Conservation (phyloP, 2,797 vertebrate genomes). For the Dryobates pubescens region DNA sequence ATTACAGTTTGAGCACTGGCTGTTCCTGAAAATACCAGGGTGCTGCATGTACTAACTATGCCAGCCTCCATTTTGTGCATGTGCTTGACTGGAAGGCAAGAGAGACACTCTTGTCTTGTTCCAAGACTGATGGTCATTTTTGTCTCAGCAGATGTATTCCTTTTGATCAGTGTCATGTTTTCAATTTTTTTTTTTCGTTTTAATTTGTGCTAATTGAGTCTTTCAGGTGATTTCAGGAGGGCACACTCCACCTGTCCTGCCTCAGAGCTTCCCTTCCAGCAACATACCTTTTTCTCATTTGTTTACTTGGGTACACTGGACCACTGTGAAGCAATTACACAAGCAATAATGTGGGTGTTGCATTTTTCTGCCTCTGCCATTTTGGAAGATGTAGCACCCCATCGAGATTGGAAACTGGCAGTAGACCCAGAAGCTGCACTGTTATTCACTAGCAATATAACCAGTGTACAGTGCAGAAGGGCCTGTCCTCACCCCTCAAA, state of each 20-base stretch:
- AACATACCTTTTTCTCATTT: background rate
- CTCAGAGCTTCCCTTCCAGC: constrained; percentile 12
- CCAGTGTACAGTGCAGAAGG: background rate
- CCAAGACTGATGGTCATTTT: background rate
- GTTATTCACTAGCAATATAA: background rate
- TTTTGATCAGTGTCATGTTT: background rate
- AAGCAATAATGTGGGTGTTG: background rate
- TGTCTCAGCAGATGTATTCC: background rate
- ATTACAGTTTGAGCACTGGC: background rate
- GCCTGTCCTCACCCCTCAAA: constrained; percentile 17
- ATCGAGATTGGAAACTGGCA: background rate
- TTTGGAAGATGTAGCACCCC: background rate
- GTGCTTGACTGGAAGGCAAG: background rate
- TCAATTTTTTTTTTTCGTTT: background rate
- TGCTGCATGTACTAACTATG: background rate
- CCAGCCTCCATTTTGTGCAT: background rate
- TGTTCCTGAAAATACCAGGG: background rate
- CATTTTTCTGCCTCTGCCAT: background rate
- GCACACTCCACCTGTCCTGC: background rate
- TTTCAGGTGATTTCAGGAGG: background rate
- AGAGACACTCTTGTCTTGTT: background rate
- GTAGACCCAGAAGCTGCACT: background rate
- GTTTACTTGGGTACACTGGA: background rate
- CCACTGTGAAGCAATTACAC: constrained; percentile 28
- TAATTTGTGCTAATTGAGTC: background rate